Percentiles rank a stretch among this genome's conserved stretches.
Evolutionary conservation across 2,888 invertebrate genomes (phyloP).

Genomic region (Hedychridium roseum): DNA sequence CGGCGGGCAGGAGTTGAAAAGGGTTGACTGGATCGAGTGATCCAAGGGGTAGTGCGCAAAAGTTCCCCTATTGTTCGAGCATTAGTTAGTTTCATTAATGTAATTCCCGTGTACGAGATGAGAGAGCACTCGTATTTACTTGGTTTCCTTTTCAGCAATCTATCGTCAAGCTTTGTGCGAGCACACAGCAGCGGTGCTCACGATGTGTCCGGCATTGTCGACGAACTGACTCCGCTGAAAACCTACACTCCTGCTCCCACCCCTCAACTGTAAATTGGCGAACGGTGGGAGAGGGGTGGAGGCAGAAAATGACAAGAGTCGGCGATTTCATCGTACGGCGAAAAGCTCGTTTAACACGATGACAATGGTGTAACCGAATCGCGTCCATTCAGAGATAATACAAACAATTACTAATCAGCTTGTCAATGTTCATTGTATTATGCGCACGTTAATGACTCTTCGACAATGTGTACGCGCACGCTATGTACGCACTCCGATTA

Average conservation of each 20-base stretch:
- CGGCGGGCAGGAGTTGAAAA: not conserved
- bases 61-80: constrained; percentile 44
- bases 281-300: constrained; percentile 7
- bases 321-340: constrained; percentile 37
- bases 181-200: constrained; percentile 32
- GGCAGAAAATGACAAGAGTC: constrained; percentile 28
- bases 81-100: constrained; percentile 54
- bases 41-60: constrained; percentile 16
- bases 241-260: constrained; percentile 20
- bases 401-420: too few species aligned
- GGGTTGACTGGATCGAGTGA: constrained; percentile 14
- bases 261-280: constrained; percentile 27
- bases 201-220: constrained; percentile 50
- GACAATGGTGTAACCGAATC: not conserved
- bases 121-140: constrained; percentile 50
- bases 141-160: constrained; percentile 56
- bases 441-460: too few species aligned
- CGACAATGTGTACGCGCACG: too few species aligned
- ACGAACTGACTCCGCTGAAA: constrained; percentile 41
- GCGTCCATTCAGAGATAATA: too few species aligned
- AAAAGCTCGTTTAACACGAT: constrained; percentile 13
- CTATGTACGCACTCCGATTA: too few species aligned
- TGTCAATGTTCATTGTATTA: too few species aligned
- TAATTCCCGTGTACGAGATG: constrained; percentile 47
- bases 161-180: constrained; percentile 49